phyloP scores from a whole-genome alignment of 1,140 invertebrate species.

The Drosophila ironensis region DNA sequence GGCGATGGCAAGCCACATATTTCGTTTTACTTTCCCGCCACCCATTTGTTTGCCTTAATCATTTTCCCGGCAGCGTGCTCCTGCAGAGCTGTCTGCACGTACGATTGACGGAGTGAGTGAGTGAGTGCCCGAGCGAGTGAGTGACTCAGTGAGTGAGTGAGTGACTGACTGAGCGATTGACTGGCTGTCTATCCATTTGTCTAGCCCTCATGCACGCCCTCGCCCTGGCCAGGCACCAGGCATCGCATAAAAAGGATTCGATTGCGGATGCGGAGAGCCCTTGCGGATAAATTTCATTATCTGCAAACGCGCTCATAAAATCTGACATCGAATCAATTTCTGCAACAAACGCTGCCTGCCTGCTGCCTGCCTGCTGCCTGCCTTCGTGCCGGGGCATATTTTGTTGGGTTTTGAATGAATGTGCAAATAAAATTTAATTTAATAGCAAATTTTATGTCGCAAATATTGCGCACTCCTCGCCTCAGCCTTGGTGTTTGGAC shows the following conservation, averaged over 20 bases:
- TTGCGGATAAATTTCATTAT: conserved; percentile 72
- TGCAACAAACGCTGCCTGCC: conserved; percentile 24
- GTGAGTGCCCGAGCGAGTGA: not conserved
- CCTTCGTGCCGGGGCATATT: conserved; percentile 31
- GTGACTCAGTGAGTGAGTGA: conserved; percentile 1
- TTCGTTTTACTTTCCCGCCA: conserved; percentile 1
- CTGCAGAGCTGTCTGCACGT: conserved; percentile 22
- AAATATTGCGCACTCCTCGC: conserved; percentile 60
- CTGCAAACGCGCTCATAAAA: conserved; percentile 73
- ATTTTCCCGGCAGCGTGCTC: conserved; percentile 1
- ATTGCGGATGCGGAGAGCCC: not conserved
- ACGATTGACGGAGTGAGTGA: conserved; percentile 25
- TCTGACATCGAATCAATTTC: conserved; percentile 62
- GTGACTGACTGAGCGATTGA: conserved; percentile 18
- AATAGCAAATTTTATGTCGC: conserved; percentile 70
- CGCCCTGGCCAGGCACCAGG: too few species aligned
- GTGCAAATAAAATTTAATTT: conserved; percentile 79
- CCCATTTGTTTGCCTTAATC: conserved; percentile 20
- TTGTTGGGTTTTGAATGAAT: conserved; percentile 69
- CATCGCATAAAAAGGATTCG: not conserved
- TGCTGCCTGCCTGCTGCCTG: not conserved
- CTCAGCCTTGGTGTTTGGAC: not conserved
- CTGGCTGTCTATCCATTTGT: conserved; percentile 21
- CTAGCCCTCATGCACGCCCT: not conserved
- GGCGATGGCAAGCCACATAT: conserved; percentile 8